Percentiles rank a stretch among this genome's conserved stretches.
These are phyloP conservation scores for Myioborus miniatus DNA, from an alignment of 2,797 vertebrate species.

Conservation along the genomic window DNA sequence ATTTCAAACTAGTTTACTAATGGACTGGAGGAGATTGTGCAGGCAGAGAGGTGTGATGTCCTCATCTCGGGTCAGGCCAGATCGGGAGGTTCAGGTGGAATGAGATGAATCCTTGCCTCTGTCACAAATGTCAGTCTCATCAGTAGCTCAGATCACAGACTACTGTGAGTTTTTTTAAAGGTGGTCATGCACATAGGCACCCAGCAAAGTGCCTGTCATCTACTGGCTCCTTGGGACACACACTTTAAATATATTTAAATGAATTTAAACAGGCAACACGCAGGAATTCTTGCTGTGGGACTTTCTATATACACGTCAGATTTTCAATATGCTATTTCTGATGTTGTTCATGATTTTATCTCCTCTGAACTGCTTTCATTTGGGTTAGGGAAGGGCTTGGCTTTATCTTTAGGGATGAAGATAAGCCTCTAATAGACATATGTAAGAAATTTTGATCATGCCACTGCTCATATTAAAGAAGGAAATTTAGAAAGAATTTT, in stretches of 20 bases:
- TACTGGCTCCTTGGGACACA: not conserved
- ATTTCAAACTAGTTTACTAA: conserved; percentile 29
- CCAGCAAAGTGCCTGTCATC: not conserved
- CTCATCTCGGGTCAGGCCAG: not conserved
- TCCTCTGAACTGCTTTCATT: not conserved
- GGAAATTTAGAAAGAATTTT: not conserved
- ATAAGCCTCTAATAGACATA: not conserved
- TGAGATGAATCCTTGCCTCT: not conserved
- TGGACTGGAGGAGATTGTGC: not conserved
- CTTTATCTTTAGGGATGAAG: not conserved
- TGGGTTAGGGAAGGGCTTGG: not conserved
- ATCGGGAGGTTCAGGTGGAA: not conserved
- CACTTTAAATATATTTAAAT: not conserved
- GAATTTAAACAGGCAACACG: not conserved
- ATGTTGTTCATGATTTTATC: not conserved
- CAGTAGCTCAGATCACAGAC: not conserved
- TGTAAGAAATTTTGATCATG: not conserved
- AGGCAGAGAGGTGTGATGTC: not conserved
- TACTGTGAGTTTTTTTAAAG: not conserved
- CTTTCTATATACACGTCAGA: not conserved
- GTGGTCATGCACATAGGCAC: not conserved
- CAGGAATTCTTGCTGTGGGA: not conserved
- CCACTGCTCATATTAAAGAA: not conserved
- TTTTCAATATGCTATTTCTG: not conserved
- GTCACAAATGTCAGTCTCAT: not conserved